Conservation (phyloP, 2,113 vertebrate genomes). For the Oreocharis arfaki region DNA sequence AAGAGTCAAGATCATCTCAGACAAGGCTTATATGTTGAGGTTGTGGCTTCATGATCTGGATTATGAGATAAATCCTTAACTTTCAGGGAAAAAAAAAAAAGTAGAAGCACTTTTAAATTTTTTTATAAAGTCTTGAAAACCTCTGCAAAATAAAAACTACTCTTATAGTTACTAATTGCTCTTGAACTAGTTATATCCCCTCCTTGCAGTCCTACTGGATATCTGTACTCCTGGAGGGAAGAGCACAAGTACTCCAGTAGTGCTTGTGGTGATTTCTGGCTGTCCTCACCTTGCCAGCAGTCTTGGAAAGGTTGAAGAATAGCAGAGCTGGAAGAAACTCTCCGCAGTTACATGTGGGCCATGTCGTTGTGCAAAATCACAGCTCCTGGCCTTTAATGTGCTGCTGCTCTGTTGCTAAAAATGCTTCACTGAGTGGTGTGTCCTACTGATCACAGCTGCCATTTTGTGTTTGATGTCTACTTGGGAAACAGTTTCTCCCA, state of each 20-base stretch:
- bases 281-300: background rate
- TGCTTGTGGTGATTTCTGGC: background rate
- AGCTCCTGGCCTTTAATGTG: background rate
- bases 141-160: background rate
- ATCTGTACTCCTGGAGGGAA: fast-evolving
- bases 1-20: background rate
- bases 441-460: background rate
- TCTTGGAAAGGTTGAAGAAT: background rate
- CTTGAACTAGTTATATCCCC: background rate
- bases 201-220: background rate
- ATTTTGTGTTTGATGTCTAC: background rate
- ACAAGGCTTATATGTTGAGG: background rate
- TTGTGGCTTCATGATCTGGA: background rate
- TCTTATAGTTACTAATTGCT: background rate
- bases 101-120: background rate
- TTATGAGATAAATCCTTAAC: background rate
- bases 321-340: background rate
- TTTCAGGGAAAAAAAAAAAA: background rate
- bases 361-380: background rate
- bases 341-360: fast-evolving
- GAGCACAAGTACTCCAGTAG: background rate
- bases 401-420: background rate
- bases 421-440: background rate
- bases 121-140: background rate
- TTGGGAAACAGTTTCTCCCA: background rate